These are phyloP conservation scores for Emmelina monodactyla DNA, from an alignment of 2,888 invertebrate species.

Conservation along the genomic window DNA sequence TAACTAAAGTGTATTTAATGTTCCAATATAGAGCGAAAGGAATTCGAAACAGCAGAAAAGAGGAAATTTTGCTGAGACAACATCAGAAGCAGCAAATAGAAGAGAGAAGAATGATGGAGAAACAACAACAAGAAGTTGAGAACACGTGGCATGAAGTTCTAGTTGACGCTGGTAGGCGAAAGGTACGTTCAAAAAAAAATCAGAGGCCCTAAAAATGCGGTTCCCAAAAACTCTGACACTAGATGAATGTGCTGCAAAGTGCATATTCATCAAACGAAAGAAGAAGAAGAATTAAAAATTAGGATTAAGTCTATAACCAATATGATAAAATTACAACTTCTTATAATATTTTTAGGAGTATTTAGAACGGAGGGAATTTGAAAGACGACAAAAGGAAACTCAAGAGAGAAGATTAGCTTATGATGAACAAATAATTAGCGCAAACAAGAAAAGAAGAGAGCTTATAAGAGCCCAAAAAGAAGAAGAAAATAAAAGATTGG, in stretches of 20 bases:
- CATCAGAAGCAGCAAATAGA: conserved; percentile 42
- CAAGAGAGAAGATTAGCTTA: conserved; percentile 36
- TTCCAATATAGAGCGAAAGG: conserved; percentile 44
- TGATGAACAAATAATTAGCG: conserved; percentile 47
- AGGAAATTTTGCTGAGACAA: conserved; percentile 32
- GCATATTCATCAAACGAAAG: too few relatives aligned
- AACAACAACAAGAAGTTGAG: conserved; percentile 28
- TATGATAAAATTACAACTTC: too few relatives aligned
- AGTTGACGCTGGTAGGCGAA: conserved; percentile 34
- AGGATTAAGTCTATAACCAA: too few relatives aligned
- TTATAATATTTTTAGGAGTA: conserved; percentile 31
- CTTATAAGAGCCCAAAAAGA: conserved; percentile 36
- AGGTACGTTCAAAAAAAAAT: too few relatives aligned
- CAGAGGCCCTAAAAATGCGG: too few relatives aligned
- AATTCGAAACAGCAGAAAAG: conserved; percentile 35
- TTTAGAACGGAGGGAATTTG: conserved; percentile 26
- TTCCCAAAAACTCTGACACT: too few relatives aligned
- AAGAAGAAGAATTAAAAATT: too few relatives aligned
- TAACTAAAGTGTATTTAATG: too few relatives aligned
- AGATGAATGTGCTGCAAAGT: too few relatives aligned
- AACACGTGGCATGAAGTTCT: conserved; percentile 47
- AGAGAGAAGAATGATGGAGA: conserved; percentile 34
- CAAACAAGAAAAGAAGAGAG: conserved; percentile 36
- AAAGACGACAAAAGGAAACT: conserved; percentile 36
- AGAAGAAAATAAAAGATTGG: conserved; percentile 36